phyloP scores from a whole-genome alignment of 2,888 invertebrate species.

The Ceramica pisi region DNA sequence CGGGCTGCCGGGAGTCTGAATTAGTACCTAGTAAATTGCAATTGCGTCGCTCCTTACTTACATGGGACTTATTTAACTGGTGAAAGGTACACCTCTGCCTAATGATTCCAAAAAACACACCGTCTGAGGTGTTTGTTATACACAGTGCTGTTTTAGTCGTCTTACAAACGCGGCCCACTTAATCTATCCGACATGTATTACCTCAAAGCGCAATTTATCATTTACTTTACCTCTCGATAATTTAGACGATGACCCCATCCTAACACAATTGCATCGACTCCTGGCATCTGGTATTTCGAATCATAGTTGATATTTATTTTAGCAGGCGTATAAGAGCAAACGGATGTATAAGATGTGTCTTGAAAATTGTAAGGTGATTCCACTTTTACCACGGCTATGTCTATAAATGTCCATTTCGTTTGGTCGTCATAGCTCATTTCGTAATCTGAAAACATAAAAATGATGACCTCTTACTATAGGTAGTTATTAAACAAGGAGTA shows the following conservation, averaged over 20 bases:
- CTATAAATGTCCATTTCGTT: constrained; percentile 73
- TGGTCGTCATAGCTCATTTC: constrained; percentile 63
- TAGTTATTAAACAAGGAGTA: neutral
- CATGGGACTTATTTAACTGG: neutral
- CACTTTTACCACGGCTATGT: constrained; percentile 76
- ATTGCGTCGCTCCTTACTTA: neutral
- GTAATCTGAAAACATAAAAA: constrained; percentile 68
- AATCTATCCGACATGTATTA: too few species aligned
- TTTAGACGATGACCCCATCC: constrained; percentile 70
- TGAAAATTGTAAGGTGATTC: constrained; percentile 70
- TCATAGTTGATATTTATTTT: constrained; percentile 70
- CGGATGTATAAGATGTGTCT: constrained; percentile 14
- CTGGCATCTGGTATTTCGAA: constrained; percentile 59
- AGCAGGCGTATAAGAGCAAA: constrained; percentile 70
- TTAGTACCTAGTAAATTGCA: neutral
- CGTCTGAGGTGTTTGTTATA: too few species aligned
- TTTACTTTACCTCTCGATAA: constrained; percentile 63
- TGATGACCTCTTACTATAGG: neutral
- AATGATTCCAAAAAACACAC: too few species aligned
- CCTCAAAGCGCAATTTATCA: too few species aligned
- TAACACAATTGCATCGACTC: constrained; percentile 63
- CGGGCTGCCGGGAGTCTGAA: too few species aligned
- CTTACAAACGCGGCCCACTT: too few species aligned
- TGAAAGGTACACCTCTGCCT: too few species aligned
- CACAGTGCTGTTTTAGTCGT: too few species aligned